Evolutionary conservation across 2,888 invertebrate species (phyloP).

Genomic region (Drosophila percnosoma): DNA sequence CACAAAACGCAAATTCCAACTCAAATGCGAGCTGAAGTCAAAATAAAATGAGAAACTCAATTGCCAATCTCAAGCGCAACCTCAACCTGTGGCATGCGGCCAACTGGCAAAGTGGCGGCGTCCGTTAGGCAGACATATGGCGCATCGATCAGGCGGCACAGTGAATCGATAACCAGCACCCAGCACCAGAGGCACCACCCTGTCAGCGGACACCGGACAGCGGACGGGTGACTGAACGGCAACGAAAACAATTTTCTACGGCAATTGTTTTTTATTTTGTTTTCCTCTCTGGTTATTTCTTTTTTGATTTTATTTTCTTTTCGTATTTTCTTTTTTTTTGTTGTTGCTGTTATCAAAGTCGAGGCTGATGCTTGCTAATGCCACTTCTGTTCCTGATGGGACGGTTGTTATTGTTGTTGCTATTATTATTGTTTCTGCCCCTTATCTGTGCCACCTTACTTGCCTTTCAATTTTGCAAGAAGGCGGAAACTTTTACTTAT

Average conservation of each 20-base stretch:
- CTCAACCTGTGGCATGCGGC: constrained; percentile 59
- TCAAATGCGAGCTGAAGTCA: constrained; percentile 1
- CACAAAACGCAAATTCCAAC: constrained; percentile 9
- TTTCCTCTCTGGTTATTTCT: constrained; percentile 4
- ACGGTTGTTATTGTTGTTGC: constrained; percentile 41
- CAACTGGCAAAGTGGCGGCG: constrained; percentile 36
- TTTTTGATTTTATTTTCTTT: constrained; percentile 6
- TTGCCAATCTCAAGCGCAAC: constrained; percentile 15
- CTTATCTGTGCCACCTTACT: constrained; percentile 57
- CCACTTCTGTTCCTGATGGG: constrained; percentile 56
- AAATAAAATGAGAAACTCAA: constrained; percentile 15
- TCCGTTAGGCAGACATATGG: constrained; percentile 51
- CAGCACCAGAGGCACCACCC: constrained; percentile 7
- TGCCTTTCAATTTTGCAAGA: constrained; percentile 45
- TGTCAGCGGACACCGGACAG: background rate
- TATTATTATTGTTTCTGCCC: constrained; percentile 19
- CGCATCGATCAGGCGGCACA: constrained; percentile 52
- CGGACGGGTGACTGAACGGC: constrained; percentile 12
- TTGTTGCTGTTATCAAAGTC: constrained; percentile 52
- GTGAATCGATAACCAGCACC: constrained; percentile 37
- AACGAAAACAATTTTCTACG: constrained; percentile 61
- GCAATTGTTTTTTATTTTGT: constrained; percentile 50
- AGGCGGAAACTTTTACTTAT: constrained; percentile 61
- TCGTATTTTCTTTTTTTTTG: constrained; percentile 21
- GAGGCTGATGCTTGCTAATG: constrained; percentile 60